Conservation (phyloP, 1,140 invertebrate genomes). For the Hylaeus volcanicus region DNA sequence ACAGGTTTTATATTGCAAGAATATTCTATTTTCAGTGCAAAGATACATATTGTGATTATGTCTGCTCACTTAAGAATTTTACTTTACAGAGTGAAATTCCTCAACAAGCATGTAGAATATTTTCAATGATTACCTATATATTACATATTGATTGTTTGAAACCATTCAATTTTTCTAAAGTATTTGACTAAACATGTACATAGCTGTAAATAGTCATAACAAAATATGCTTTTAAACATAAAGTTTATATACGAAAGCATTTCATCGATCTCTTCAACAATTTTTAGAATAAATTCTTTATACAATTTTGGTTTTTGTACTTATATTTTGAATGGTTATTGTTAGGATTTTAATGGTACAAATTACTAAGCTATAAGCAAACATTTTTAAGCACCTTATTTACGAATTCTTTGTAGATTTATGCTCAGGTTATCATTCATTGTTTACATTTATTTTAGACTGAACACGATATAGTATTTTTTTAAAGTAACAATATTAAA, state of each 20-base stretch:
- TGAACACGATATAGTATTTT: background rate
- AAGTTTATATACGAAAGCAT: slow-evolving; percentile 14
- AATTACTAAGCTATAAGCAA: slow-evolving; percentile 8
- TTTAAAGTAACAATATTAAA: background rate
- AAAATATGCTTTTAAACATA: slow-evolving; percentile 16
- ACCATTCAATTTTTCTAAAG: background rate
- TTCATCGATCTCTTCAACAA: slow-evolving; percentile 20
- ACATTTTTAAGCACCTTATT: background rate
- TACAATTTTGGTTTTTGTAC: background rate
- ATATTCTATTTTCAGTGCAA: slow-evolving; percentile 13
- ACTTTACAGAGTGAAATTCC: slow-evolving; percentile 4
- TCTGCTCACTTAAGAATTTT: background rate
- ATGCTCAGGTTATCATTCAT: background rate
- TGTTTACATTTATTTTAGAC: background rate
- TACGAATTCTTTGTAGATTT: background rate
- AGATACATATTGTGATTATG: background rate
- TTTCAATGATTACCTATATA: background rate
- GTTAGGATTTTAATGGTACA: slow-evolving; percentile 13
- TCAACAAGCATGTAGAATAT: background rate
- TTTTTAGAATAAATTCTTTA: slow-evolving; percentile 3
- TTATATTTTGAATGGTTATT: slow-evolving; percentile 6
- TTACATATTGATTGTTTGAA: background rate
- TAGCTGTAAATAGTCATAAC: slow-evolving; percentile 16
- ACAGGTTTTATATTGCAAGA: background rate
- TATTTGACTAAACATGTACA: background rate